Evolutionary conservation across 2,113 vertebrate species (phyloP).

Genomic region (Anoplopoma fimbria): DNA sequence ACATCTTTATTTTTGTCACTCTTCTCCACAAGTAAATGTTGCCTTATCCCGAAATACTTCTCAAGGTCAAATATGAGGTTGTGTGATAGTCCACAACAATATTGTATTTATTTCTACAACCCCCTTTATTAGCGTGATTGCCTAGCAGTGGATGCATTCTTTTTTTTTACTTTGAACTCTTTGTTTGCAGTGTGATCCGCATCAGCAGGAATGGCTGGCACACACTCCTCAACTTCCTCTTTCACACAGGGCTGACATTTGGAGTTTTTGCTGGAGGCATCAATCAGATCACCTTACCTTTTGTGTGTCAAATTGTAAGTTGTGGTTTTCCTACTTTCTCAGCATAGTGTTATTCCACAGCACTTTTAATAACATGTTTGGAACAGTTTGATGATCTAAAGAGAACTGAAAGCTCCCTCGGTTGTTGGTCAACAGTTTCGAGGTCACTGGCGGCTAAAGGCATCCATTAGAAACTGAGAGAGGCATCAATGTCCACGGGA

Average conservation of each 20-base stretch:
- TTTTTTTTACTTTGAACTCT: slow-evolving; percentile 14
- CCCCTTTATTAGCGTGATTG: not conserved
- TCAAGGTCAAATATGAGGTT: not conserved
- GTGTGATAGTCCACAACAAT: not conserved
- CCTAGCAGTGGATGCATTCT: not conserved
- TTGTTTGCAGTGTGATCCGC: slow-evolving; percentile 88
- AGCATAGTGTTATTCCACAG: not conserved
- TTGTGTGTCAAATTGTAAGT: slow-evolving; percentile 96
- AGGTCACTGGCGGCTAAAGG: not conserved
- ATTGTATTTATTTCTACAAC: not conserved
- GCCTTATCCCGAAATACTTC: no score
- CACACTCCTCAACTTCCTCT: slow-evolving; percentile 94
- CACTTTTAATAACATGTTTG: not conserved
- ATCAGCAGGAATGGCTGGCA: slow-evolving; percentile 96
- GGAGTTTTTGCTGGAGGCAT: slow-evolving; percentile 95
- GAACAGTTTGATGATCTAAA: not conserved
- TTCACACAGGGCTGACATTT: slow-evolving; percentile 93
- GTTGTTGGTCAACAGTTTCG: not conserved
- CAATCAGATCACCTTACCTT: slow-evolving; percentile 92
- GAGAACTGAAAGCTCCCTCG: not conserved
- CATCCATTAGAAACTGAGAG: not conserved
- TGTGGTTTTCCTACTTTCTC: not conserved
- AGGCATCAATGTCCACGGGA: not conserved
- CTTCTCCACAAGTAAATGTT: not conserved
- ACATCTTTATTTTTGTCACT: not conserved